Conservation (phyloP, 2,113 vertebrate genomes). For the Holacanthus passer region DNA sequence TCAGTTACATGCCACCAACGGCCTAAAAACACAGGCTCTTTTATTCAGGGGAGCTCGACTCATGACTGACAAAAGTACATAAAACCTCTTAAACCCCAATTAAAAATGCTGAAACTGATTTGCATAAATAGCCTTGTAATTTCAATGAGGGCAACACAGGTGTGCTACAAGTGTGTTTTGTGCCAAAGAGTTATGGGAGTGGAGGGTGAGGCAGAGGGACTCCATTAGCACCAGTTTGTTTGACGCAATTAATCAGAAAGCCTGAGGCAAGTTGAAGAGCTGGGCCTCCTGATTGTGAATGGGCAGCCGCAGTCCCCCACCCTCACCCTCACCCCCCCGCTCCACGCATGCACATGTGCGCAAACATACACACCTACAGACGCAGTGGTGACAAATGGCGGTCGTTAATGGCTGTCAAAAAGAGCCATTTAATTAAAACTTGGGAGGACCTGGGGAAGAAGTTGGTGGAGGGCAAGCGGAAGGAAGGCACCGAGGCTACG, state of each 20-base stretch:
- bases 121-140: constrained; percentile 41
- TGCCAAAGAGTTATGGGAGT: constrained; percentile 27
- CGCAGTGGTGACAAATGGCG: constrained; percentile 72
- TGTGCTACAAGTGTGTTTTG: constrained; percentile 40
- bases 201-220: constrained; percentile 29
- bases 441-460: constrained; percentile 57
- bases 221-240: constrained; percentile 62
- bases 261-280: constrained; percentile 54
- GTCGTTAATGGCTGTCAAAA: constrained; percentile 77
- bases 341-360: constrained; percentile 19
- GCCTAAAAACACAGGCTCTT: constrained; percentile 27
- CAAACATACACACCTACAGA: constrained; percentile 46
- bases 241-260: constrained; percentile 79
- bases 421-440: constrained; percentile 78
- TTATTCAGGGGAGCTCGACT: not conserved
- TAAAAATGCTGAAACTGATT: constrained; percentile 31
- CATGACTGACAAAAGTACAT: constrained; percentile 17
- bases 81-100: constrained; percentile 16
- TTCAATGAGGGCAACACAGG: constrained; percentile 27
- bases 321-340: not conserved
- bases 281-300: constrained; percentile 65
- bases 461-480: constrained; percentile 44
- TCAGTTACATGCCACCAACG: constrained; percentile 13
- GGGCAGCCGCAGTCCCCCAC: constrained; percentile 9
- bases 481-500: constrained; percentile 21